These are phyloP conservation scores for Drosophila anomelani DNA, from an alignment of 2,888 invertebrate species.

Conservation along the genomic window DNA sequence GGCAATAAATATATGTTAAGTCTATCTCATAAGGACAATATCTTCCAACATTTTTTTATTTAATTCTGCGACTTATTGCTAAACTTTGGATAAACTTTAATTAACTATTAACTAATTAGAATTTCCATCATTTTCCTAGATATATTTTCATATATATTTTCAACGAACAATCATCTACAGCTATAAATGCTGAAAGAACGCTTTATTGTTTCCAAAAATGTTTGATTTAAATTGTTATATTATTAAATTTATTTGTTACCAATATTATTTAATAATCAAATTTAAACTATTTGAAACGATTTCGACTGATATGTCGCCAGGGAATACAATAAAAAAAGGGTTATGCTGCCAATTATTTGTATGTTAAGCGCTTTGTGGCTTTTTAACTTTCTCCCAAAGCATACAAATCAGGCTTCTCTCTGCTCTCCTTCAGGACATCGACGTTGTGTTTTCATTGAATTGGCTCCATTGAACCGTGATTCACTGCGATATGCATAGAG, in stretches of 20 bases:
- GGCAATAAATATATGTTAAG: neutral
- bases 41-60: neutral
- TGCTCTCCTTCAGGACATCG: constrained; percentile 1
- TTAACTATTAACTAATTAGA: neutral
- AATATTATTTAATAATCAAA: neutral
- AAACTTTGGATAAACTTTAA: neutral
- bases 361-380: neutral
- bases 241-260: neutral
- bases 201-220: neutral
- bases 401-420: neutral
- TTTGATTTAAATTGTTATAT: neutral
- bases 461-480: constrained; percentile 39
- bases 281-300: neutral
- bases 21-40: too few relatives aligned
- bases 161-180: neutral
- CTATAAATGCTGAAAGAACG: neutral
- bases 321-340: neutral
- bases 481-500: constrained; percentile 18
- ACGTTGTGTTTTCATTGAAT: constrained; percentile 10
- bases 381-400: neutral
- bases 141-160: too few relatives aligned
- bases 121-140: neutral
- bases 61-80: neutral
- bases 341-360: constrained; percentile 5
- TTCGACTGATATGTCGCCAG: neutral